Base-by-base conservation (phyloP, 1,140 invertebrate species). In the Drosophila novamexicana region DNA sequence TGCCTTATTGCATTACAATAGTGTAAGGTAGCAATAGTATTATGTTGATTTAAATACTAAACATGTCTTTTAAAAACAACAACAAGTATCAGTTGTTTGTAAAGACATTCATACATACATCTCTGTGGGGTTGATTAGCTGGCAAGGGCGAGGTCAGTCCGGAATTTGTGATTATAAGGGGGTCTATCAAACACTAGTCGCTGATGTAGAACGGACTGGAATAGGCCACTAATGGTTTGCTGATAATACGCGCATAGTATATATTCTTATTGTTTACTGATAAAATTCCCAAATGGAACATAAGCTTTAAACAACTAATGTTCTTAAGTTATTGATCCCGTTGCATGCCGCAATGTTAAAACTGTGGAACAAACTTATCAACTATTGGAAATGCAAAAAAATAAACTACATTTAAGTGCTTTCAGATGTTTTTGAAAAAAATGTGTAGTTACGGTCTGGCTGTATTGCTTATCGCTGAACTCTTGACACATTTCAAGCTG, bases 381-480 rank as follows among this genome's bases (percentile, higher is more conserved):
- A 4, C 9, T 36, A 34, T 45, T 59, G 29, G 42, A 47, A 59
- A 59, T 47, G n/a, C 32, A 34, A 10, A 47, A 18, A 29, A 34
- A n/a, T 45, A 34, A 34, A 22, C 4, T 29, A 29, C 12, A 49
- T 49, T 49, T 12, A 22, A 49, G 22, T 49, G 10, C 18, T 29
- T 29, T 49, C 47, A 49, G n/a, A 45, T 32, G 12, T 37, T 44
- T 18, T 59, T 18, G 16, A 10, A 45, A n/a, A 59, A 59, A 8
- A 57, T 63, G 58, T 66, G 12, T 53, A 36, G 22, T 6, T 40
- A 29, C 18, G 50, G 29, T 34, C 36, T 64, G 36, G 53, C 53
- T 53, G 54, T 56, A 29, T 39, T 3, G 49, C 77, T 68, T 82
- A 82, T 83, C 79, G 44, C 44, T 89, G 84, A 88, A 89, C 84